phyloP scores from a whole-genome alignment of 2,113 vertebrate genomes.

The Neolamprologus cancellatus region DNA sequence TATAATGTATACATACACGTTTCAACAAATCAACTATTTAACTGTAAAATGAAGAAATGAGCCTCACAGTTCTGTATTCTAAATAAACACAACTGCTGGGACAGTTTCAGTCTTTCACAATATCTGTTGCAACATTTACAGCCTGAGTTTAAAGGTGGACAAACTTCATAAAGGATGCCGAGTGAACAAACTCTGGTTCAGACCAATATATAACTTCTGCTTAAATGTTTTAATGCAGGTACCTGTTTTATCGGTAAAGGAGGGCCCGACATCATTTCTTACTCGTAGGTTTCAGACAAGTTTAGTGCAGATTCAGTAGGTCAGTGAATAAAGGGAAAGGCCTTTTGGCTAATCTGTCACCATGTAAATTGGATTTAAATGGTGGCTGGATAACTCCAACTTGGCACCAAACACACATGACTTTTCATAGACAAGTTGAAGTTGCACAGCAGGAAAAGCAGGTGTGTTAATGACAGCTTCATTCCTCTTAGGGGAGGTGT shows the following conservation, averaged over 20 bases:
- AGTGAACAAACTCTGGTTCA: neutral
- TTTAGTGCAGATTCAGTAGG: neutral
- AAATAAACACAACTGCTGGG: neutral
- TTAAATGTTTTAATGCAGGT: neutral
- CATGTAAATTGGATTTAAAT: neutral
- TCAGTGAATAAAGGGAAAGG: neutral
- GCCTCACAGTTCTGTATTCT: neutral
- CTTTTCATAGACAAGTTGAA: neutral
- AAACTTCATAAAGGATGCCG: neutral
- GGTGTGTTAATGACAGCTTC: neutral
- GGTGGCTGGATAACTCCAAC: neutral
- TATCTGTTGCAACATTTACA: neutral
- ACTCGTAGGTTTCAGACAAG: neutral
- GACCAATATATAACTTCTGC: fast-evolving
- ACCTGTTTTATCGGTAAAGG: fast-evolving
- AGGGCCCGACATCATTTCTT: neutral
- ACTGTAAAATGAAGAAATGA: neutral
- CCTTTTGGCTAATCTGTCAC: neutral
- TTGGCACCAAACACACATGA: too few relatives aligned
- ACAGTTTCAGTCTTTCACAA: neutral
- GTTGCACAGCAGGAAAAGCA: neutral
- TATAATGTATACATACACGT: neutral
- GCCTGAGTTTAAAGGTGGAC: neutral
- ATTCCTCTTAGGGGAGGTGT: neutral
- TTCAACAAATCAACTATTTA: neutral